A percentile compares a stretch with the other conserved stretches of the same genome.
Evolutionary conservation across 2,113 vertebrate genomes (phyloP).

Genomic region (Aix galericulata): DNA sequence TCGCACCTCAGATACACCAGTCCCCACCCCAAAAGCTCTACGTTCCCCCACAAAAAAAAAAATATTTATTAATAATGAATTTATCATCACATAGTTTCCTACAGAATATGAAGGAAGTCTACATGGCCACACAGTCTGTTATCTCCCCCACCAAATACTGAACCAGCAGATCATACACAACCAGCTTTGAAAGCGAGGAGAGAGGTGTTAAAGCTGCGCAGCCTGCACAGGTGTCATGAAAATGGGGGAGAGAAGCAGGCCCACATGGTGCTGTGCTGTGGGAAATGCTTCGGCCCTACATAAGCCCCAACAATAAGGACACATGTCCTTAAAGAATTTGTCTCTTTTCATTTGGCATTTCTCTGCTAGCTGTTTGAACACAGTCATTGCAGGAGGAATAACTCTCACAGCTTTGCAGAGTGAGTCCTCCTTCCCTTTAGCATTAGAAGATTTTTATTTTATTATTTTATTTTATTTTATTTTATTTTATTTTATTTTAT

Average conservation of each 20-base stretch:
- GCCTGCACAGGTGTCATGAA: not conserved
- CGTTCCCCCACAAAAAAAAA: not conserved
- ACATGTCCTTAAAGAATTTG: not conserved
- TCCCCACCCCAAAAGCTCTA: not conserved
- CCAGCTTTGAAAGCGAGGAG: not conserved
- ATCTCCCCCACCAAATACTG: not conserved
- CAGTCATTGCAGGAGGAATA: not conserved
- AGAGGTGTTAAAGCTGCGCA: not conserved
- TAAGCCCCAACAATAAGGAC: not conserved
- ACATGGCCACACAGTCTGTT: not conserved
- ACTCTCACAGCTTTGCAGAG: not conserved
- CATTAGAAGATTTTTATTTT: not conserved
- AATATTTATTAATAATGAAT: not conserved
- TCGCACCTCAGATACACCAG: no score
- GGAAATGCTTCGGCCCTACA: not conserved
- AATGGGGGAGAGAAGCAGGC: not conserved
- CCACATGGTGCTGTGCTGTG: not conserved
- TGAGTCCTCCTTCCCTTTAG: not conserved
- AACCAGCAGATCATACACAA: not conserved
- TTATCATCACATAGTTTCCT: not conserved
- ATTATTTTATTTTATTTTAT: no score
- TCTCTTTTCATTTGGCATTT: not conserved
- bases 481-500: no score
- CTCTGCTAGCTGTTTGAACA: not conserved
- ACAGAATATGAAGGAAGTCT: not conserved